A percentile compares a stretch with the other conserved stretches of the same genome.
These are phyloP conservation scores for Allygus modestus DNA, from an alignment of 2,888 invertebrate species.

Conservation along the genomic window DNA sequence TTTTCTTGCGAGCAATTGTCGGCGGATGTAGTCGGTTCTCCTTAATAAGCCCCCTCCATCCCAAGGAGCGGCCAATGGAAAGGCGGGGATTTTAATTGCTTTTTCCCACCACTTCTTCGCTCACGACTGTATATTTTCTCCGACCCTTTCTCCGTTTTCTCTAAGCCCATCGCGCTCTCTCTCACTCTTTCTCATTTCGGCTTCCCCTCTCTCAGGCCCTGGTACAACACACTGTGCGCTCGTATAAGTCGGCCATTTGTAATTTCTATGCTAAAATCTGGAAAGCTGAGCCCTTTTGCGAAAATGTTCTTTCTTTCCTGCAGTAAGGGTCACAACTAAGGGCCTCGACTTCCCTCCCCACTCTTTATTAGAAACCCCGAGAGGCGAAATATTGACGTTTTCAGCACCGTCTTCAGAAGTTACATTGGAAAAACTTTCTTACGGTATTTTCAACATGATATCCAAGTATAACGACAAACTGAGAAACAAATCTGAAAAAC, in stretches of 20 bases:
- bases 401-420: background rate
- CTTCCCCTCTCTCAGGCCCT: slow-evolving; percentile 43
- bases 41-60: slow-evolving; percentile 66
- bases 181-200: slow-evolving; percentile 66
- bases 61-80: slow-evolving; percentile 65
- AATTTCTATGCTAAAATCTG: slow-evolving; percentile 69
- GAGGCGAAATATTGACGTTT: slow-evolving; percentile 34
- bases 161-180: slow-evolving; percentile 58
- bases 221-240: slow-evolving; percentile 62
- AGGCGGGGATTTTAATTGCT: slow-evolving; percentile 68
- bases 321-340: slow-evolving; percentile 61
- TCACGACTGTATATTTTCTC: slow-evolving; percentile 62
- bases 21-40: slow-evolving; percentile 64
- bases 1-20: slow-evolving; percentile 63
- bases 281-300: slow-evolving; percentile 64
- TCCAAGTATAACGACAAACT: too few species aligned
- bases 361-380: background rate
- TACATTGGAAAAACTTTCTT: too few species aligned
- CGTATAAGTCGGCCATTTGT: slow-evolving; percentile 68
- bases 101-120: slow-evolving; percentile 66
- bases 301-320: slow-evolving; percentile 63
- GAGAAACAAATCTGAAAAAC: too few species aligned
- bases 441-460: too few species aligned
- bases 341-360: slow-evolving; percentile 26
- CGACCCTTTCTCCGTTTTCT: slow-evolving; percentile 64